These are phyloP conservation scores for Tachyglossus aculeatus DNA, from an alignment of 2,797 vertebrate genomes.

Conservation along the genomic window DNA sequence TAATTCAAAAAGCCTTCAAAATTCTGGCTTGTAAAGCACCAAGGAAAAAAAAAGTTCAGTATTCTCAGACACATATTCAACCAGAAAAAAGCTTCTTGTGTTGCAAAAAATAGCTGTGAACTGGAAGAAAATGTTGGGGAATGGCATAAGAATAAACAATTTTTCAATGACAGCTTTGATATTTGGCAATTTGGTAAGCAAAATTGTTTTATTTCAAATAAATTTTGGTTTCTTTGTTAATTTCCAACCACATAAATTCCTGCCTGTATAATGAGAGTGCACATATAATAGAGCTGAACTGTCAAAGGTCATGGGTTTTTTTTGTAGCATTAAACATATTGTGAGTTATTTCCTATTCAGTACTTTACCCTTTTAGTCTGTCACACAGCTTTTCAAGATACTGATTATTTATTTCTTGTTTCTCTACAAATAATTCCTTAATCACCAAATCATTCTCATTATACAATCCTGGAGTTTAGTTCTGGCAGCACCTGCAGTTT, in stretches of 20 bases:
- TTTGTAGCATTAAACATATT: background rate
- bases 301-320: background rate
- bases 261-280: background rate
- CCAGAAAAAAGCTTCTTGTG: background rate
- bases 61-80: background rate
- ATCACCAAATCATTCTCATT: too few species aligned
- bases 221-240: conserved; percentile 16
- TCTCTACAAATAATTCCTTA: too few species aligned
- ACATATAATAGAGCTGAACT: background rate
- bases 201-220: background rate
- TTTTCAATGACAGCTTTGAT: background rate
- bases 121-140: background rate
- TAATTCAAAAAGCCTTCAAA: background rate
- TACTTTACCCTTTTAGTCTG: background rate
- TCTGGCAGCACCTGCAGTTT: too few species aligned
- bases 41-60: background rate
- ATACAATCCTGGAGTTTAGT: too few species aligned
- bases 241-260: background rate
- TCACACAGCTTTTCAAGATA: too few species aligned
- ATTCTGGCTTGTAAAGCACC: background rate
- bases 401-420: too few species aligned
- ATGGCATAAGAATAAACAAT: conserved; percentile 7
- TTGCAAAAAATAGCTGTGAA: background rate
- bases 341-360: background rate
- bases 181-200: conserved; percentile 16